Evolutionary conservation across 2,113 vertebrate genomes (phyloP), one percentile per base, ranked within the genome.

Genomic region (Pelecanoides urinatrix): DNA sequence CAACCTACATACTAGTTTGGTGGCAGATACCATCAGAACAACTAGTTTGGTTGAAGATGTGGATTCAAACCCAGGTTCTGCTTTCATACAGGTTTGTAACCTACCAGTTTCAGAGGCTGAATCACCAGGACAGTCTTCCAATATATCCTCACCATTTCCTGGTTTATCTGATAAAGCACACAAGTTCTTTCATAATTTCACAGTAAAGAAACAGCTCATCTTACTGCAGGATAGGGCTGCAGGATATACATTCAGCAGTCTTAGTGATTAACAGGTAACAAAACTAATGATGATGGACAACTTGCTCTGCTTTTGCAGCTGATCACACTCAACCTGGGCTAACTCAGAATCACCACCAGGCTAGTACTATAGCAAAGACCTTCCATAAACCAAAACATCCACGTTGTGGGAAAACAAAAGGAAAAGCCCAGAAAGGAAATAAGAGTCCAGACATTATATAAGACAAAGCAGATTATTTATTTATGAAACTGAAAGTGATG

Each of bases 391-490:
- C 59, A 53, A 20, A 49, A 23, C 34, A 77, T n/a, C 17, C 38
- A 47, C 25, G 8, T 0, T 8, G 32, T 50, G 42, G 34, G 49
- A 78, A 77, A 80, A 55, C n/a, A 86, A 58, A 65, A 36, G 58
- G 30, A 75, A 45, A 84, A 74, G 17, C 61, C 30, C 40, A 72
- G 47, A 52, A 71, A 86, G 25, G 30, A 88, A 94, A 5, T 9
- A 27, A 36, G 32, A 95, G 75, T 67, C 56, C 47, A 74, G 50
- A 71, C n/a, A 26, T 0, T 74, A 61, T 13, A 3, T 23, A 89
- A 71, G 6, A 71, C 59, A 82, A 89, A 94, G 67, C 10, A 86
- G 49, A 52, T 58, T 53, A 56, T 91, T 97, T 95, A 93, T 92
- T 97, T 89, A 55, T 27, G 59, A 75, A 92, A 78, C 4, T 47